Conservation (phyloP, 1,140 invertebrate genomes). For the Drosophila insularis region DNA sequence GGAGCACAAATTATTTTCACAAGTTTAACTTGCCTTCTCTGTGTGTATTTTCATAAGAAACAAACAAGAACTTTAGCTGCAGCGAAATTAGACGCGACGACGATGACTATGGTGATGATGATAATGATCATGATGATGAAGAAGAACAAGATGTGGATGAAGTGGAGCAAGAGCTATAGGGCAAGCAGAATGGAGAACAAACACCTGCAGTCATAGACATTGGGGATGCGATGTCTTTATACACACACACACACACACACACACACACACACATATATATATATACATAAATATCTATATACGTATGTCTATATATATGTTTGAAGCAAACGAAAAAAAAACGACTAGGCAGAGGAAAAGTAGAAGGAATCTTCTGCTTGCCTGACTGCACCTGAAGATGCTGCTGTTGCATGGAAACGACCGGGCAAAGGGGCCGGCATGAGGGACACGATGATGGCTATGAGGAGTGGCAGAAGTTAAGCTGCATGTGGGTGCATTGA, state of each 20-base stretch:
- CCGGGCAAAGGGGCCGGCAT: neutral
- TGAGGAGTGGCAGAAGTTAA: slow-evolving; percentile 15
- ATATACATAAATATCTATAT: neutral
- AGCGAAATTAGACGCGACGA: slow-evolving; percentile 62
- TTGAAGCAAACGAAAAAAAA: slow-evolving; percentile 29
- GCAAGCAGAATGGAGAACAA: slow-evolving; percentile 38
- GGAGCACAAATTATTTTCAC: slow-evolving; percentile 67
- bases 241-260: slow-evolving; percentile 13
- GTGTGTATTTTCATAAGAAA: slow-evolving; percentile 68
- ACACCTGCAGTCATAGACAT: slow-evolving; percentile 71
- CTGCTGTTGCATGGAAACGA: slow-evolving; percentile 26
- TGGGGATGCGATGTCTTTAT: slow-evolving; percentile 22
- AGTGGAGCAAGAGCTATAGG: neutral
- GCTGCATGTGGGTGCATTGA: slow-evolving; percentile 71
- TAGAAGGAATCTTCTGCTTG: slow-evolving; percentile 22
- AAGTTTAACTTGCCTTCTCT: slow-evolving; percentile 50
- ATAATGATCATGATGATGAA: slow-evolving; percentile 17
- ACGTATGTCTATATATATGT: slow-evolving; percentile 4
- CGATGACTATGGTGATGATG: slow-evolving; percentile 11
- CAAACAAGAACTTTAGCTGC: slow-evolving; percentile 75
- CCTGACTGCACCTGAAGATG: slow-evolving; percentile 55
- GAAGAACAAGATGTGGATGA: slow-evolving; percentile 24
- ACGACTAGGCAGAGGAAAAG: slow-evolving; percentile 5
- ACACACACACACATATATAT: slow-evolving; percentile 14
- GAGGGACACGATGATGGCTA: neutral